phyloP scores from a whole-genome alignment of 2,888 invertebrate species.

The Polydrusus cervinus region DNA sequence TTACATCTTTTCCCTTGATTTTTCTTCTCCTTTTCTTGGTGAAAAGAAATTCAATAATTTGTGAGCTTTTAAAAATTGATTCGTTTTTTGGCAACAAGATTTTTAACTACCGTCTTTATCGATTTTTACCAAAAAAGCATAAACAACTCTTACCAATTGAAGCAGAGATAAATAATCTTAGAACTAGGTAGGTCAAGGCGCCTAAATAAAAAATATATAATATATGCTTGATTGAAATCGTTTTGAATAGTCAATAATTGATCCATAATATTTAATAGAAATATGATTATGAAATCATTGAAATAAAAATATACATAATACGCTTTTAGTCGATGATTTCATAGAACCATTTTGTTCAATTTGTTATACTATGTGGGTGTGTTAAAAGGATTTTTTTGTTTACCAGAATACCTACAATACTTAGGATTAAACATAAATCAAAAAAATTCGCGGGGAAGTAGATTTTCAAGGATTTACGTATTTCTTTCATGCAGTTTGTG shows the following conservation, averaged over 20 bases:
- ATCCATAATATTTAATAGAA: background rate
- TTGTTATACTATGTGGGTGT: background rate
- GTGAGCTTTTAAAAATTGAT: too few species aligned
- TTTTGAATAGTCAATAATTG: background rate
- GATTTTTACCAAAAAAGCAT: background rate
- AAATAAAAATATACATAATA: constrained; percentile 13
- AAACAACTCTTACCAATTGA: background rate
- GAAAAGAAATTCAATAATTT: too few species aligned
- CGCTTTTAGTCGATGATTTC: constrained; percentile 12
- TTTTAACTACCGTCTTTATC: too few species aligned
- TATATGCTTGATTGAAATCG: background rate
- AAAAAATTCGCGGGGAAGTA: too few species aligned
- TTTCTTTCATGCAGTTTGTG: too few species aligned
- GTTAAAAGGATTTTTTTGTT: background rate
- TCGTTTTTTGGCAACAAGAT: too few species aligned
- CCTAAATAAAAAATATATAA: constrained; percentile 7
- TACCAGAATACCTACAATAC: background rate
- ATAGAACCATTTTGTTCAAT: constrained; percentile 3
- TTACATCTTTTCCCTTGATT: too few species aligned
- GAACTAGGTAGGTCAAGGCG: constrained; percentile 25
- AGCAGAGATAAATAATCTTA: background rate
- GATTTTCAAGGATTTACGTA: too few species aligned
- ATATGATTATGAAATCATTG: constrained; percentile 3
- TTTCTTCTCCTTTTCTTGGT: too few species aligned
- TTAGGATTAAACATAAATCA: too few species aligned